Evolutionary conservation across 2,113 vertebrate genomes (phyloP), one percentile per base, ranked within the genome.

Genomic region (Lucifuga dentata): DNA sequence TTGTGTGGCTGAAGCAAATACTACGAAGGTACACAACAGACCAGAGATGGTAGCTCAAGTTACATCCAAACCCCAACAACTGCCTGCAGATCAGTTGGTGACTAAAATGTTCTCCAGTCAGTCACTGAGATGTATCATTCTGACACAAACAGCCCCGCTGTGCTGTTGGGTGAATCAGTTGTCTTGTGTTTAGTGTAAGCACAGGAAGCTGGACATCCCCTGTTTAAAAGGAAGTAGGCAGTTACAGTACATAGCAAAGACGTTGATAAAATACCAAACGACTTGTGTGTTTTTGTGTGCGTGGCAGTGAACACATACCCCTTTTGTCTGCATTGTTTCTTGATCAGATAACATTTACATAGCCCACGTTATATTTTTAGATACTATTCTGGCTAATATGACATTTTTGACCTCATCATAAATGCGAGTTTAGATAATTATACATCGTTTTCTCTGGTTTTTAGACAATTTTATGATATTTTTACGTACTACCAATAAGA

Each of bases 141-240:
- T 81, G 72, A 83, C 50, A 59, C 74, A 61, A 43, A 60, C 26
- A 19, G 12, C 11, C 24, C 24, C 8, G 4, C 1, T 2, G 56
- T 3, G 44, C 15, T 35, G 59, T 63, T 69, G 50, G 57, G 48
- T 86, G 55, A 84, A 58, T 77, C 59, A 56, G 48, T 80, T 83
- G 83, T 84, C 84, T 81, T 76, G 78, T 68, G 78, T 77, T 85
- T 50, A 23, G 58, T 80, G 67, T 73, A 67, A 68, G 76, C 68
- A 69, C 78, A 88, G 85, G 82, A 86, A 89, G 80, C 73, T 84
- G 88, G 89, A 89, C 86, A 89, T 89, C 88, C 88, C 86, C 85
- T 83, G 23, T 38, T 67, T 41, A 45, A 80, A 76, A 87, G 84
- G 85, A 86, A 91, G 80, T 83, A 75, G 50, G 57, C 58, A 55